Evolutionary conservation across 2,888 invertebrate species (phyloP), one percentile per base, ranked within the genome.

Genomic region (Microdon myrmicae): DNA sequence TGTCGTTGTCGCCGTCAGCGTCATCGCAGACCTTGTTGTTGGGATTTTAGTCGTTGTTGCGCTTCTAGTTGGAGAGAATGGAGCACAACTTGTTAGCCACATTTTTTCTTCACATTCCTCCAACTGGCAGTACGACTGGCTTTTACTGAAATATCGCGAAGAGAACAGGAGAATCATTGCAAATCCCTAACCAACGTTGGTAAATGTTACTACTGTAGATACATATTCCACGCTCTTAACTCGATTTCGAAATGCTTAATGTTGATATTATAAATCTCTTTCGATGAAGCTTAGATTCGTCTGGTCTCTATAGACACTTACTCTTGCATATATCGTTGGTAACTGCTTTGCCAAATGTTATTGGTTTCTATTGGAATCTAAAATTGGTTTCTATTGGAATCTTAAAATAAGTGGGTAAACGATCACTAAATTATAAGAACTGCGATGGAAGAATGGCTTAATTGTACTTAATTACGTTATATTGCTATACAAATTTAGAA

Each of bases 91-190:
- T 58, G 45, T 58, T 58, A 51, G 47, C 34, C 29, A 39, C 17
- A 16, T 45, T 29, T 53, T 35, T 12, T 23, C 10, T 51, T 35
- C 16, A 17, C 23, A 37, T 17, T 29, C 25, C 25, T 32, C 10
- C 9, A 17, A 25, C 35, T 26, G 25, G 26, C 13, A 38, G 28
- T 44, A n/a, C 23, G 17, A 23, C 35, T 28, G 17, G 28, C 28
- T 48, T n/a, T 17, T 38, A 20, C 34, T 44, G 16, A 61, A 44
- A 44, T 28, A 39, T 56, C 3, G 29, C 23, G 43, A 51, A 58
- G 61, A 56, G 61, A 56, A 45, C 44, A 55, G 45, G 55, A 55
- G 47, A 44, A 44, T 34, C 55, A 51, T 44, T 56, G 61, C 61
- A 56, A 58, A 47, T 35, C 20, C 32, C n/a, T n/a, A 39, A 51